phyloP scores from a whole-genome alignment of 1,140 invertebrate genomes.

The Campoletis sonorensis region DNA sequence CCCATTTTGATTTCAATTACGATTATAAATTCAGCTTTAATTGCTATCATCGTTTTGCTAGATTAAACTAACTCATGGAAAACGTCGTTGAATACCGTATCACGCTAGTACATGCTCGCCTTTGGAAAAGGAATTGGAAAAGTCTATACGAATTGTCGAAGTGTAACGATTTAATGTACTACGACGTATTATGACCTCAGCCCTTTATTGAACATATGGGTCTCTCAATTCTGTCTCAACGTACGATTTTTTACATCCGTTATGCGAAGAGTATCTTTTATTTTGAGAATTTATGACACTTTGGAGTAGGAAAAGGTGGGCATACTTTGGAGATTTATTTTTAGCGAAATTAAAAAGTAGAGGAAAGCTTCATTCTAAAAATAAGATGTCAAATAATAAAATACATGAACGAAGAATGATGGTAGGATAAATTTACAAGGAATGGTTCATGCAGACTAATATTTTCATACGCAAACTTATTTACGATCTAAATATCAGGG shows the following conservation, averaged over 20 bases:
- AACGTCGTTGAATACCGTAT: neutral
- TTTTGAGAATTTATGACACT: too few relatives aligned
- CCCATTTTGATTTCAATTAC: slow-evolving; percentile 62
- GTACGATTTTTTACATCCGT: neutral
- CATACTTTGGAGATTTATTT: too few relatives aligned
- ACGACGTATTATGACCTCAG: neutral
- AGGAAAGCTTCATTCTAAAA: too few relatives aligned
- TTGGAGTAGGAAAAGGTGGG: too few relatives aligned
- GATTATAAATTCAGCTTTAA: slow-evolving; percentile 65
- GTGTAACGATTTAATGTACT: neutral
- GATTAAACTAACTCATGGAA: slow-evolving; percentile 14
- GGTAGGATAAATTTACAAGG: too few relatives aligned
- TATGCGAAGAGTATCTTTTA: too few relatives aligned
- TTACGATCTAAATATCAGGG: neutral
- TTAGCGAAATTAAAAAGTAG: too few relatives aligned
- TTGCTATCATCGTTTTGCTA: slow-evolving; percentile 53
- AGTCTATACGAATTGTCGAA: neutral
- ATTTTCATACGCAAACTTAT: neutral
- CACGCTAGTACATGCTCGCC: neutral
- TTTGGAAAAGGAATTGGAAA: neutral
- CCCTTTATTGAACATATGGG: too few relatives aligned
- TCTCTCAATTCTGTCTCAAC: neutral
- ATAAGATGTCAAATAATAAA: too few relatives aligned
- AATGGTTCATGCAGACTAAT: neutral
- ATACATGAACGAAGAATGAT: too few relatives aligned